phyloP scores from a whole-genome alignment of 2,113 vertebrate genomes.

The Vimba vimba region DNA sequence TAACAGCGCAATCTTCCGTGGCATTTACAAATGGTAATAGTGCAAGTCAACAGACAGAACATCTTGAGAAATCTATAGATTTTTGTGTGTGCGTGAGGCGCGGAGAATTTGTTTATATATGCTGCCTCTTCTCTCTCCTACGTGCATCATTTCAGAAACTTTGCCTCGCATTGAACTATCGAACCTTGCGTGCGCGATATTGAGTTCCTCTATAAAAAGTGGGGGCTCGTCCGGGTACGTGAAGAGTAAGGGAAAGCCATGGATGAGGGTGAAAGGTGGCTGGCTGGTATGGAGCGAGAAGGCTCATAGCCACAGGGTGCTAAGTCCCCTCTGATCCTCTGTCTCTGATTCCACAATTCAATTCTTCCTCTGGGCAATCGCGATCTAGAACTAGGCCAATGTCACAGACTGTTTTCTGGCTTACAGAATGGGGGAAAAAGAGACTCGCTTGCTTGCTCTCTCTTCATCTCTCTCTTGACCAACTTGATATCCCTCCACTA shows the following conservation, averaged over 20 bases:
- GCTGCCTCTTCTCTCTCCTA: conserved; percentile 41
- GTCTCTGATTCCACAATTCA: conserved; percentile 77
- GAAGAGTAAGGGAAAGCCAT: conserved; percentile 51
- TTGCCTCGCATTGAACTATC: conserved; percentile 75
- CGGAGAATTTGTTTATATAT: conserved; percentile 49
- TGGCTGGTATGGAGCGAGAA: conserved; percentile 68
- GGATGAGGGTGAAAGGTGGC: conserved; percentile 74
- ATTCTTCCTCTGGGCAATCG: conserved; percentile 72
- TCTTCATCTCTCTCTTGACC: not conserved
- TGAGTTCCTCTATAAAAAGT: conserved; percentile 67
- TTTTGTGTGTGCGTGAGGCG: conserved; percentile 24
- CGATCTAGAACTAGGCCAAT: conserved; percentile 77
- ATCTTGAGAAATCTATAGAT: conserved; percentile 50
- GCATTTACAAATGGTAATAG: conserved; percentile 41
- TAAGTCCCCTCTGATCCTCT: conserved; percentile 80
- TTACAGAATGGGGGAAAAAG: conserved; percentile 67
- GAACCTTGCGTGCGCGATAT: conserved; percentile 73
- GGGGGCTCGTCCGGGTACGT: conserved; percentile 64
- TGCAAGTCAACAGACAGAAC: conserved; percentile 43
- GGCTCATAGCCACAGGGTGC: conserved; percentile 75
- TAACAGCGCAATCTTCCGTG: conserved; percentile 36
- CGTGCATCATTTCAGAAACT: conserved; percentile 46
- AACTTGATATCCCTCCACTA: conserved; percentile 35
- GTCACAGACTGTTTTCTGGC: conserved; percentile 75
- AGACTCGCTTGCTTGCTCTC: not conserved